A percentile compares a stretch with the other conserved stretches of the same genome.
Evolutionary conservation across 2,888 invertebrate genomes (phyloP).

Genomic region (Argynnis bischoffii): DNA sequence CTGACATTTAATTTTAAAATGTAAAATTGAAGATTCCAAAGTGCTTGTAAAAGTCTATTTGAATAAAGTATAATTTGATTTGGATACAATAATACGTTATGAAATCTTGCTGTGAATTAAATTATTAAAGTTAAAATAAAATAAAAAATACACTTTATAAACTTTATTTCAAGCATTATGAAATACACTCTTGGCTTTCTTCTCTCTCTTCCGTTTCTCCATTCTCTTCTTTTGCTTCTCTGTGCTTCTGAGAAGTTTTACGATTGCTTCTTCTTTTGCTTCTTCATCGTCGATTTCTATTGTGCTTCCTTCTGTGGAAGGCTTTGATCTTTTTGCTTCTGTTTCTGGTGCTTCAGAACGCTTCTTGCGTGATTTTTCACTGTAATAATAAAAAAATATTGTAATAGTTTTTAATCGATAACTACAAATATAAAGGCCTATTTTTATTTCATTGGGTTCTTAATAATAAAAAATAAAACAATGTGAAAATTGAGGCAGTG

Average conservation of each 20-base stretch:
- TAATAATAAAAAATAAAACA: too few relatives aligned
- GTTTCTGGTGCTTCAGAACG: conserved; percentile 32
- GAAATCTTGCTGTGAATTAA: neutral
- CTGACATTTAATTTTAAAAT: too few relatives aligned
- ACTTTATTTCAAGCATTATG: conserved; percentile 67
- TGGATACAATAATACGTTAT: too few relatives aligned
- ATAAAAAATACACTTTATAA: neutral
- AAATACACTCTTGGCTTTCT: conserved; percentile 72
- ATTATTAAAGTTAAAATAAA: conserved; percentile 4
- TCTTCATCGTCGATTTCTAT: conserved; percentile 43
- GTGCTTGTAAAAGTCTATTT: too few relatives aligned
- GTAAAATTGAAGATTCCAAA: too few relatives aligned
- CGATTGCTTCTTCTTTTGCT: conserved; percentile 62
- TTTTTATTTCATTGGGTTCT: too few relatives aligned
- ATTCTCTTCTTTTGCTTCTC: conserved; percentile 69
- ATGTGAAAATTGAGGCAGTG: too few relatives aligned
- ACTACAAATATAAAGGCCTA: too few relatives aligned
- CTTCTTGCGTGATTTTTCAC: conserved; percentile 47
- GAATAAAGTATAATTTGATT: too few relatives aligned
- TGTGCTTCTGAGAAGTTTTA: conserved; percentile 67
- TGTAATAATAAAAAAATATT: conserved; percentile 14
- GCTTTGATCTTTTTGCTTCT: conserved; percentile 54
- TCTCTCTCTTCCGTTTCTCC: conserved; percentile 66
- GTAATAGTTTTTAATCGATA: too few relatives aligned
- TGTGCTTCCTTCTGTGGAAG: conserved; percentile 59